A percentile compares a stretch with the other conserved stretches of the same genome.
phyloP scores from a whole-genome alignment of 2,888 invertebrate genomes.

The Crocallis elinguaria region DNA sequence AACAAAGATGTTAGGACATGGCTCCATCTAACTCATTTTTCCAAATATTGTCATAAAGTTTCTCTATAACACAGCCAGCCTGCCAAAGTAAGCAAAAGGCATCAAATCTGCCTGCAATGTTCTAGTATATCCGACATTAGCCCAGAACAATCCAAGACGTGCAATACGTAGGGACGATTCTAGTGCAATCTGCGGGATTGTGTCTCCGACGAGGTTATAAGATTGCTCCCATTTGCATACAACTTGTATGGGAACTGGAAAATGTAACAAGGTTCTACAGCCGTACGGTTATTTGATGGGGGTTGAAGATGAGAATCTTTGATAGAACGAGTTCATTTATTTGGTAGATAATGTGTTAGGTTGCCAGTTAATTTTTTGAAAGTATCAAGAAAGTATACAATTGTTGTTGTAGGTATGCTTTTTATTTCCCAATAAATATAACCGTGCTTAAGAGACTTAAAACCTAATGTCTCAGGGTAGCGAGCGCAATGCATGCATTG shows the following conservation, averaged over 20 bases:
- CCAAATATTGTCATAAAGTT: too few species aligned
- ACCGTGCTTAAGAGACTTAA: too few species aligned
- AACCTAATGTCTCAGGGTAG: too few species aligned
- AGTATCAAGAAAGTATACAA: too few species aligned
- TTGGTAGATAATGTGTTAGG: too few species aligned
- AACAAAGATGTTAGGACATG: too few species aligned
- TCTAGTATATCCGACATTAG: constrained; percentile 13
- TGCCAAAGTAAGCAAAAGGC: not conserved
- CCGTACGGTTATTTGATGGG: constrained; percentile 10
- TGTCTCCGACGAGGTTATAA: constrained; percentile 41
- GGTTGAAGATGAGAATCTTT: not conserved
- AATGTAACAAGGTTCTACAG: constrained; percentile 15
- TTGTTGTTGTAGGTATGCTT: too few species aligned
- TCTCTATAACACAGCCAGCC: not conserved
- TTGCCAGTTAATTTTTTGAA: too few species aligned
- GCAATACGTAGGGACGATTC: constrained; percentile 33
- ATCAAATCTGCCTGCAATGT: constrained; percentile 13
- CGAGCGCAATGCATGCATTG: too few species aligned
- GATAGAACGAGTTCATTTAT: too few species aligned
- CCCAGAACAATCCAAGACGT: constrained; percentile 13
- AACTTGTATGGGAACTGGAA: constrained; percentile 16
- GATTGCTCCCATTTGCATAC: constrained; percentile 50
- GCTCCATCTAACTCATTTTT: too few species aligned
- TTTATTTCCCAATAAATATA: too few species aligned
- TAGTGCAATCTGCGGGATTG: constrained; percentile 32